Base-by-base conservation (phyloP, 2,888 invertebrate genomes). In the Ormyrus thymus region DNA sequence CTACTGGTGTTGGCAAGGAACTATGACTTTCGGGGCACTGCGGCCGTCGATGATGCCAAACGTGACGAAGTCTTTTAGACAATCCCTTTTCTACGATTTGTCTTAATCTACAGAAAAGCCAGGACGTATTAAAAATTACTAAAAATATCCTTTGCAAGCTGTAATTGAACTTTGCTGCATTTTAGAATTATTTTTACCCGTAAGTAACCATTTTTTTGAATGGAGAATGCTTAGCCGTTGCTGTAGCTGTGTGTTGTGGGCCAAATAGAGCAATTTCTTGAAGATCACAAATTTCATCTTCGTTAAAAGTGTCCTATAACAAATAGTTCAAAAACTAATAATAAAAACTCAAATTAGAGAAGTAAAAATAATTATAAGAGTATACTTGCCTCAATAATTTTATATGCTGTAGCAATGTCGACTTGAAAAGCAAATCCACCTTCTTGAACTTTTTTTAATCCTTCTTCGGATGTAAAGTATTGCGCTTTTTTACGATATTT, bases 351-450 rank as follows among this genome's bases (percentile, higher is more conserved):
- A 64, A 55, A 45, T 70, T 15, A 59, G 3, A 29, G 29, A 29
- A 29, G 4, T 29, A 4, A 29, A 29, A 3, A 29, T n/a, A n/a
- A n/a, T n/a, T n/a, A n/a, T n/a, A n/a, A n/a, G n/a, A n/a, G 29
- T 48, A n/a, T 58, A 45, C 51, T 77, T 77, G 86, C 86, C 70
- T 91, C 91, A 85, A 95, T 94, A 45, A 94, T 92, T 80, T 93
- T 93, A 87, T 95, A 95, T 0, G 93, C 94, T 0, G 92, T 92
- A 0, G 93, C 92, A 0, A 92, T 92, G 87, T 95, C 95, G 6
- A 94, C 92, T 84, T 94, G 93, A 87, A 94, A 94, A 0, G 95
- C 95, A 86, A 93, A 95, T 1, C 93, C 94, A 4, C 95, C 95
- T 45, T 90, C 87, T 85, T 92, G 92, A 0, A 95, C 93, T 81